Base-by-base conservation (phyloP, 2,888 invertebrate species). In the Dolichomitus sp. region DNA sequence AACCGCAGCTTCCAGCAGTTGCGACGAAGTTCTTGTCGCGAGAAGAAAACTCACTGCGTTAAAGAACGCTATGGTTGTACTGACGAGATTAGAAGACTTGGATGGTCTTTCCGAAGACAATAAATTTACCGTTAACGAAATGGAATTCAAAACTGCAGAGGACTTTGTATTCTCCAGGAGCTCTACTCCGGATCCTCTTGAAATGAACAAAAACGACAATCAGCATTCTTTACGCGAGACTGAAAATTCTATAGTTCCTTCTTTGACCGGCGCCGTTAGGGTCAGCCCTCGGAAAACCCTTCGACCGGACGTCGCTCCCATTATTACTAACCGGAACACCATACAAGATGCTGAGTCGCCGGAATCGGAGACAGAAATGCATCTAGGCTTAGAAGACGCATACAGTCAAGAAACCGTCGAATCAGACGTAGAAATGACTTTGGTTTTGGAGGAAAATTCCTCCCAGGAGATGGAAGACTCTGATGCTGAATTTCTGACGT, bases 31-130 rank as follows among this genome's bases (percentile, higher is more conserved):
- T 61, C 40, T 27, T 0, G 14, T 0, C 0, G 81, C 74, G 19
- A 33, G 78, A 19, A 66, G 59, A 57, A 70, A 61, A 42, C 63
- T 81, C 11, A 73, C 77, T 0, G 57, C 77, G 4, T 54, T 73
- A 76, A 79, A 80, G 30, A 63, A 81, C 65, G 81, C 81, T 0
- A 81, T 81, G 69, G 85, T 85, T 2, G 72, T 85, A 5, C 50
- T 85, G n/a, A 83, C 79, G n/a, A 78, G 78, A 54, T 54, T 85
- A 5, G 83, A 79, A 40, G 73, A 81, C 27, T 57, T 83, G 19
- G 52, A 73, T 7, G 52, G 73, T 23, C 12, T 61, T 9, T 59
- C 69, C 27, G 75, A 78, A 14, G 48, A 23, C 23, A 61, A 63
- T 48, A 57, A 19, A 27, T 23, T 23, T 17, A 17, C 37, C 0